Conservation (phyloP, 1,140 invertebrate species). For the Nephotettix cincticeps region DNA sequence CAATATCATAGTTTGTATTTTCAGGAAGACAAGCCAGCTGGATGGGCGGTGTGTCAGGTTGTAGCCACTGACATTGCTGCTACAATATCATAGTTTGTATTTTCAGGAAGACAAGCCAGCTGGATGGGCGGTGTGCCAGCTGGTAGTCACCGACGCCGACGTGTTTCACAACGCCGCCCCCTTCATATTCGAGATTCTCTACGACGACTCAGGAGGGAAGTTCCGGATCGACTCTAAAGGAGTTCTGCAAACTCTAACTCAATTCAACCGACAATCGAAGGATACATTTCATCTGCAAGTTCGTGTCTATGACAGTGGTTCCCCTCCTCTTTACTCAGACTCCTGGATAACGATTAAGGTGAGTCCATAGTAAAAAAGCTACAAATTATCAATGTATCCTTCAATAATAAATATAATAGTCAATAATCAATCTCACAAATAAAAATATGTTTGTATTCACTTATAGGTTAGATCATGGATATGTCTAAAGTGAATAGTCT, state of each 20-base stretch:
- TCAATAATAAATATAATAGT: too few relatives aligned
- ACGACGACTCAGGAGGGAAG: slow-evolving; percentile 83
- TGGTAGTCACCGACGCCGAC: slow-evolving; percentile 85
- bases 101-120: slow-evolving; percentile 78
- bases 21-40: too few relatives aligned
- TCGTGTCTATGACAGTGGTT: slow-evolving; percentile 92
- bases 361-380: too few relatives aligned
- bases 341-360: slow-evolving; percentile 78
- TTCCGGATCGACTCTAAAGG: slow-evolving; percentile 87
- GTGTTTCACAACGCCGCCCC: slow-evolving; percentile 81
- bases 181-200: slow-evolving; percentile 87
- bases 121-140: slow-evolving; percentile 77
- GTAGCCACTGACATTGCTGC: too few relatives aligned
- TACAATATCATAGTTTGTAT: too few relatives aligned
- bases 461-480: too few relatives aligned
- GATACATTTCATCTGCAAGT: slow-evolving; percentile 82
- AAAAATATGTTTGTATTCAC: too few relatives aligned
- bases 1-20: too few relatives aligned
- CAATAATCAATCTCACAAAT: too few relatives aligned
- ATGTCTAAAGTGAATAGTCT: too few relatives aligned
- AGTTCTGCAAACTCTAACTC: slow-evolving; percentile 77
- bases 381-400: too few relatives aligned
- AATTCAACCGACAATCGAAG: slow-evolving; percentile 83
- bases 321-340: slow-evolving; percentile 84
- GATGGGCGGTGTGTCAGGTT: too few relatives aligned